Conservation (phyloP, 1,140 invertebrate species). For the Drosophila neocordata region DNA sequence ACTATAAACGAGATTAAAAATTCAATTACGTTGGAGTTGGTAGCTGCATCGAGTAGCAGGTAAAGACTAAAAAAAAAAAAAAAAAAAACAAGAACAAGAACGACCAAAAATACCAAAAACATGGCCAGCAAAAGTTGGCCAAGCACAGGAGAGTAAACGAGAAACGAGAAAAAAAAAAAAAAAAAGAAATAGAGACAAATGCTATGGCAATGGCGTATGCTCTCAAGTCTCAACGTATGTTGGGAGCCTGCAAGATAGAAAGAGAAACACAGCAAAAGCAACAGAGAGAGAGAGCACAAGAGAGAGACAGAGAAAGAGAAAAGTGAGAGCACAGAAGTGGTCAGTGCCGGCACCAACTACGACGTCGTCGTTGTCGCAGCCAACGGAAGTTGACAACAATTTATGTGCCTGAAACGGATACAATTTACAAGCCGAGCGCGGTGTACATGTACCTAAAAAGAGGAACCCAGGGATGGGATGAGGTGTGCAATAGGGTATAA, state of each 20-base stretch:
- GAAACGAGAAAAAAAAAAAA: conserved; percentile 11
- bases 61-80: conserved; percentile 43
- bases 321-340: conserved; percentile 67
- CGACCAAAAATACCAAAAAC: conserved; percentile 39
- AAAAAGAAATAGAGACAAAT: conserved; percentile 39
- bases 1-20: conserved; percentile 82
- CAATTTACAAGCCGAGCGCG: conserved; percentile 75
- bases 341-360: conserved; percentile 54
- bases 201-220: conserved; percentile 46
- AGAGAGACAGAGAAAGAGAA: conserved; percentile 7
- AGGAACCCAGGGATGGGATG: conserved; percentile 15
- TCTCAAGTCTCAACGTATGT: conserved; percentile 68
- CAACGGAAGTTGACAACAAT: conserved; percentile 81
- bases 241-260: conserved; percentile 27
- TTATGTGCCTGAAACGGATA: conserved; percentile 81
- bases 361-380: conserved; percentile 69
- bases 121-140: conserved; percentile 61
- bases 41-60: conserved; percentile 73
- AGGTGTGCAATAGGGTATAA: background rate
- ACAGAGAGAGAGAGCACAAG: background rate
- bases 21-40: conserved; percentile 80
- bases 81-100: conserved; percentile 27
- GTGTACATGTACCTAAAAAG: conserved; percentile 57
- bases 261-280: background rate
- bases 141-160: conserved; percentile 35